Evolutionary conservation across 2,888 invertebrate genomes (phyloP).

Genomic region (Muscina levida): DNA sequence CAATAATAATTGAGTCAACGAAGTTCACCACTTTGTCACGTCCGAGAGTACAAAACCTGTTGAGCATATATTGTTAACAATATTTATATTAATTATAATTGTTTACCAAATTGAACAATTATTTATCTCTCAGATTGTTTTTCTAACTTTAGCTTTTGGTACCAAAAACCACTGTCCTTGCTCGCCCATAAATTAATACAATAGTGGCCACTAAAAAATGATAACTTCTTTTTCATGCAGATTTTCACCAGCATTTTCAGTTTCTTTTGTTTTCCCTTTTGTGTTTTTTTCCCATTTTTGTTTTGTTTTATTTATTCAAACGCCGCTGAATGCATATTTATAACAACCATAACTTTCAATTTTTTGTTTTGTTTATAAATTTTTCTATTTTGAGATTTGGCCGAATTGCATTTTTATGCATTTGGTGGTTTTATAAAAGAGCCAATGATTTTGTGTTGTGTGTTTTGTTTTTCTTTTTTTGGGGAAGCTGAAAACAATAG

Average conservation of each 20-base stretch:
- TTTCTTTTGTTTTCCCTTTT: slow-evolving; percentile 15
- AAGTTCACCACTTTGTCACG: too few species aligned
- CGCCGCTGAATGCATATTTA: not conserved
- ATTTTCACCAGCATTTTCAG: not conserved
- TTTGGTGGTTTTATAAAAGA: slow-evolving; percentile 1
- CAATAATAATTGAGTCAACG: too few species aligned
- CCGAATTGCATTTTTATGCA: not conserved
- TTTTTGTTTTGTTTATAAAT: not conserved
- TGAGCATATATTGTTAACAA: too few species aligned
- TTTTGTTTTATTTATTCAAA: too few species aligned
- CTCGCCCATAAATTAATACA: slow-evolving; percentile 13
- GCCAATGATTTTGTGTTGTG: slow-evolving; percentile 7
- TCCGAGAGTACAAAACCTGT: too few species aligned
- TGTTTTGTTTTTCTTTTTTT: slow-evolving; percentile 8
- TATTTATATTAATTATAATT: too few species aligned
- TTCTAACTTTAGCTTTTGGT: too few species aligned
- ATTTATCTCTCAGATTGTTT: too few species aligned
- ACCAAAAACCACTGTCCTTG: slow-evolving; percentile 1
- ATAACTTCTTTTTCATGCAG: slow-evolving; percentile 10
- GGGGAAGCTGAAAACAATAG: slow-evolving; percentile 19
- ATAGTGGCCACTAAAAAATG: not conserved
- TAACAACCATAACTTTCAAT: slow-evolving; percentile 33
- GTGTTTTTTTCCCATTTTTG: too few species aligned
- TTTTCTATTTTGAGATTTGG: not conserved
- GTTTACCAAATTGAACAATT: too few species aligned